Evolutionary conservation across 2,797 vertebrate species (phyloP).

Genomic region (Sebastes nivosus): DNA sequence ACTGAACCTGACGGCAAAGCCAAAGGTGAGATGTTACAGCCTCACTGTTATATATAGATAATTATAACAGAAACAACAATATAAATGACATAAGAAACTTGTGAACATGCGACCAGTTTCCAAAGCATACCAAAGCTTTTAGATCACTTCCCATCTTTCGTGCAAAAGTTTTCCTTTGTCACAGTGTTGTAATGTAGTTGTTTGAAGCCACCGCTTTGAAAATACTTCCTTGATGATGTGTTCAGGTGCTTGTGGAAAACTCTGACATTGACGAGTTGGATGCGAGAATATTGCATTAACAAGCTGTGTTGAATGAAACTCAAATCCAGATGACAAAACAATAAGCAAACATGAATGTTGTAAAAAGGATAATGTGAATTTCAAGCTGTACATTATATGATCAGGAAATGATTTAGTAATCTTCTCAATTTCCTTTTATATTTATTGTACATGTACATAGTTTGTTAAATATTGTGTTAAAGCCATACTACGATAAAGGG

Average conservation of each 20-base stretch:
- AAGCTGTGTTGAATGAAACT: too few species aligned
- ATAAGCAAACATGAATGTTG: too few species aligned
- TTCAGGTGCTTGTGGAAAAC: fast-evolving
- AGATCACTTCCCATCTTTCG: conserved; percentile 37
- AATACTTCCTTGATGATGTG: neutral
- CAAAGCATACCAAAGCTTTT: neutral
- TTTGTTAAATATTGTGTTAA: neutral
- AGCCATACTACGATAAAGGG: neutral
- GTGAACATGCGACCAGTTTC: too few species aligned
- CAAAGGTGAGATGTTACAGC: conserved; percentile 84
- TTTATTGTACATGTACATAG: neutral
- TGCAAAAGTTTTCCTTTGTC: neutral
- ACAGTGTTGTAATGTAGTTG: neutral
- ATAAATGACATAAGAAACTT: neutral
- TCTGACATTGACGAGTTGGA: too few species aligned
- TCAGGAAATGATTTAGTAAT: neutral
- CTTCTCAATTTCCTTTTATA: too few species aligned
- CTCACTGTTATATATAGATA: fast-evolving
- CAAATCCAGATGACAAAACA: too few species aligned
- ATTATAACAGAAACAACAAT: neutral
- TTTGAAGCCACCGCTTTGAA: neutral
- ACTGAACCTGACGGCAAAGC: conserved; percentile 90
- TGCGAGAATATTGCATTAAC: too few species aligned
- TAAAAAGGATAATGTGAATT: too few species aligned
- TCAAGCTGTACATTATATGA: neutral